Evolutionary conservation across 2,113 vertebrate species (phyloP), one percentile per base, ranked within the genome.

Genomic region (Scomber scombrus): DNA sequence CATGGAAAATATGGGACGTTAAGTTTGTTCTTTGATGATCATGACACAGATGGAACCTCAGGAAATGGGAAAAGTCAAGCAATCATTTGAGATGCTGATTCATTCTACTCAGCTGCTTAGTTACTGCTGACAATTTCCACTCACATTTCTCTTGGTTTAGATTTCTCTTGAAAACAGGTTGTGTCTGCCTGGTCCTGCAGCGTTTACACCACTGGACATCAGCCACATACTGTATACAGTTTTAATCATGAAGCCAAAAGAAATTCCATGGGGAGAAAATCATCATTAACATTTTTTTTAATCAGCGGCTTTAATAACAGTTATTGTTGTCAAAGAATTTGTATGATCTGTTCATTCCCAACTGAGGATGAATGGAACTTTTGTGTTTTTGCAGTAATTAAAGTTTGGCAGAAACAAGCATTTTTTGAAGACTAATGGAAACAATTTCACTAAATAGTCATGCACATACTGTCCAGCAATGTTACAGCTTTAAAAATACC

Each of bases 1-100:
- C 91, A 91, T 92, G 92, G 90, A 93, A 92, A 91, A 90, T 85
- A 40, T 51, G 34, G 65, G 66, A 81, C 78, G 57, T 80, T 64
- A 64, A 65, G 60, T 46, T 1, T 18, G 66, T 47, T 74, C 82
- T 91, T 90, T 91, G 79, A 90, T 92, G 77, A 77, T 83, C 52
- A 81, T 79, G 84, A 80, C 63, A 79, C 68, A 84, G 81, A 89
- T 61, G 69, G 75, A 73, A 66, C 61, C 72, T 81, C 55, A 60
- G 15, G 76, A 74, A 61, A 69, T 83, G 63, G 77, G 79, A 83
- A 75, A 81, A 65, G 43, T 60, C 23, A 66, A 78, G 67, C 11
- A 21, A 56, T 14, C 1, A 1, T 12, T 64, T 72, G 9, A 26
- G 16, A 69, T 11, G 57, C 58, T 6, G 6, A 47, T 65, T 62